A percentile compares a stretch with the other conserved stretches of the same genome.
Evolutionary conservation across 2,888 invertebrate genomes (phyloP).

Genomic region (Brachycybe producta): DNA sequence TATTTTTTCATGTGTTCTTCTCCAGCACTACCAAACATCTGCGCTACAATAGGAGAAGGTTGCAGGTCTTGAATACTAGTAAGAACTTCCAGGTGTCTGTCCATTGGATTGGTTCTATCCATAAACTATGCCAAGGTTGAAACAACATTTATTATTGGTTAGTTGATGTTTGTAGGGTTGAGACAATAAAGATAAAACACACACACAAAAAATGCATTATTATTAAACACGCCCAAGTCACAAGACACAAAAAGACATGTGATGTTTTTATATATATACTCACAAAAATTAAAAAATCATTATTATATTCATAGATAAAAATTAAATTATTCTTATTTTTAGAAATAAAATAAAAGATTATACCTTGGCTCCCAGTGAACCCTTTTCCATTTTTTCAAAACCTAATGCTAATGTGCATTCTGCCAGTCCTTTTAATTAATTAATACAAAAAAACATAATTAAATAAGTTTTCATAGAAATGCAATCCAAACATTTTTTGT

Average conservation of each 20-base stretch:
- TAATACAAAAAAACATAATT: too few species aligned
- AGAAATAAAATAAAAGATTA: too few species aligned
- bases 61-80: constrained; percentile 65
- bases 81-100: constrained; percentile 75
- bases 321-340: too few species aligned
- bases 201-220: neutral
- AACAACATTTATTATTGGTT: neutral
- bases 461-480: too few species aligned
- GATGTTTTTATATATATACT: too few species aligned
- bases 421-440: constrained; percentile 43
- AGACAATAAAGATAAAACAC: neutral
- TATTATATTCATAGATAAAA: too few species aligned
- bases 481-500: neutral
- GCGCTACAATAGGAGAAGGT: constrained; percentile 75
- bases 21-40: constrained; percentile 93
- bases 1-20: constrained; percentile 91
- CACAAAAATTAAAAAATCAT: too few species aligned
- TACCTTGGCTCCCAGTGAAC: constrained; percentile 67
- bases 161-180: constrained; percentile 2
- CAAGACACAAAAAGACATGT: too few species aligned
- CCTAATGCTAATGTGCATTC: constrained; percentile 87
- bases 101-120: constrained; percentile 80
- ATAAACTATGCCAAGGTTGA: constrained; percentile 39
- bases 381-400: constrained; percentile 96
- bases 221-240: neutral